Evolutionary conservation across 2,113 vertebrate genomes (phyloP), one percentile per base, ranked within the genome.

Genomic region (Sardina pilchardus): DNA sequence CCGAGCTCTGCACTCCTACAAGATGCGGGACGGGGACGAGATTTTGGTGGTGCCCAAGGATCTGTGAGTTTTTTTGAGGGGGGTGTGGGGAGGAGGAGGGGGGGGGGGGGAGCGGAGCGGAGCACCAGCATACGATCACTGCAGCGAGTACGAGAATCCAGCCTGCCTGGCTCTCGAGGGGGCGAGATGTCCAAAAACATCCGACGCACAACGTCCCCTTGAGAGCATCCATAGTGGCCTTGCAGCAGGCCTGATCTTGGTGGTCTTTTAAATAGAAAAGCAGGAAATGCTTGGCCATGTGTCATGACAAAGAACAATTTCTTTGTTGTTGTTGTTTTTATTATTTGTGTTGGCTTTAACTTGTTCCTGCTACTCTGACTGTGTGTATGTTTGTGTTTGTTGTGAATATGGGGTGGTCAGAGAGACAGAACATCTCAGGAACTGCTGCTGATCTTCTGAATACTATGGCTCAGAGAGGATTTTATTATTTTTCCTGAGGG

Each of bases 21-120:
- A 96, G 91, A 98, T 99, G 88, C 95, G 94, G 26, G 98, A 99
- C 86, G 98, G 98, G 21, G 97, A 98, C 81, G 97, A 99, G 94
- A 97, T 99, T 83, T 96, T 96, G 0, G 96, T 99, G 80, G 97
- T 98, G 88, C 96, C 96, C 83, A 97, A 96, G 88, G 94, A 92
- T 86, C 97, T 97, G 91, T 97, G 94, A 89, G 94, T 93, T 10
- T 16, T 78, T 16, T 34, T 0, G 30, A 14, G 0, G 30, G 5
- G 26, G 5, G 67, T 12, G 30, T 30, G 14, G 30, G n/a, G n/a
- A n/a, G n/a, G n/a, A n/a, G n/a, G n/a, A 0, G 26, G 67, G 3
- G 26, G 24, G 26, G 17, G 30, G 30, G 30, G 71, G 14, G 30
- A 42, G 39, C 39, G 39, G 39, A 26, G 26, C 2, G 26, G 63